A percentile compares a stretch with the other conserved stretches of the same genome.
Conservation (phyloP, 2,888 invertebrate genomes). For the Drosophila crucigera region DNA sequence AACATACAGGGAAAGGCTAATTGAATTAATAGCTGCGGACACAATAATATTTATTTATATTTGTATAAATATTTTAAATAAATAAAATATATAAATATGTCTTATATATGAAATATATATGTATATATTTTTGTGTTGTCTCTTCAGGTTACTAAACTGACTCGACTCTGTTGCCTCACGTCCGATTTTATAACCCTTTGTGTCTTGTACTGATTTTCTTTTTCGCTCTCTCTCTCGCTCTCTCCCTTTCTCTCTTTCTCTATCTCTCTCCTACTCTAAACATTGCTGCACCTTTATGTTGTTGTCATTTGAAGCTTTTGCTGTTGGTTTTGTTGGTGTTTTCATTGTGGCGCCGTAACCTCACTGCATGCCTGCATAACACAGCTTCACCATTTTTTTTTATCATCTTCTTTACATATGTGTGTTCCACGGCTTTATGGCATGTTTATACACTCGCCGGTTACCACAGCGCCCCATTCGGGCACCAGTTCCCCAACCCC, state of each 20-base stretch:
- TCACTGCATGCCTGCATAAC: slow-evolving; percentile 22
- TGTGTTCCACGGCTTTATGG: slow-evolving; percentile 67
- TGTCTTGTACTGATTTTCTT: neutral
- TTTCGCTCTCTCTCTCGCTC: neutral
- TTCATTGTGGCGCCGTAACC: slow-evolving; percentile 31
- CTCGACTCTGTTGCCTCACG: neutral
- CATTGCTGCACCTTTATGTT: slow-evolving; percentile 45
- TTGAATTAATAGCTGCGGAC: slow-evolving; percentile 38
- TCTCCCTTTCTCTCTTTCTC: neutral
- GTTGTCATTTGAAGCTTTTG: slow-evolving; percentile 24
- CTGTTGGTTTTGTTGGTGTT: slow-evolving; percentile 24
- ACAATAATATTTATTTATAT: neutral
- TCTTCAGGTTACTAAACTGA: neutral
- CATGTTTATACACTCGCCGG: slow-evolving; percentile 65
- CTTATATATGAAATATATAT: neutral
- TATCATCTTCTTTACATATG: slow-evolving; percentile 13
- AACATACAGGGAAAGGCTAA: slow-evolving; percentile 13
- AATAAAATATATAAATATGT: neutral
- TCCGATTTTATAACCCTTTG: neutral
- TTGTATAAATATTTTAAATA: neutral
- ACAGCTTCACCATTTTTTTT: slow-evolving; percentile 30
- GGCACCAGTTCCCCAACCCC: neutral
- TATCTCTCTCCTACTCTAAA: neutral
- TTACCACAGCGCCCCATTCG: slow-evolving; percentile 41
- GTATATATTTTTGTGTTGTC: neutral